Evolutionary conservation across 1,140 invertebrate genomes (phyloP).

Genomic region (Rhopalosiphum maidis): DNA sequence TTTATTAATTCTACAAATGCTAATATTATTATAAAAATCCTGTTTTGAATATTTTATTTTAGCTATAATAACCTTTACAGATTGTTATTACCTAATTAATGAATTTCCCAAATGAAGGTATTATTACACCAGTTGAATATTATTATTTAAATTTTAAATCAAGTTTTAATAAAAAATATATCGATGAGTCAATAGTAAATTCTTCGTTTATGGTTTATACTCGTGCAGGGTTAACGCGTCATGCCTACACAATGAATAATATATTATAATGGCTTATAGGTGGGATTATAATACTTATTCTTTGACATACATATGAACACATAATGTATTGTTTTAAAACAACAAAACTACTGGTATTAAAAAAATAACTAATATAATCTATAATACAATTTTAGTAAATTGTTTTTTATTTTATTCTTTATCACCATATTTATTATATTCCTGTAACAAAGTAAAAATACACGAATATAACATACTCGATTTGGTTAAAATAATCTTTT

Average conservation of each 20-base stretch:
- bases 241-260: neutral
- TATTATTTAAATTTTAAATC: neutral
- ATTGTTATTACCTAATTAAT: neutral
- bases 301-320: neutral
- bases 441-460: neutral
- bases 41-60: neutral
- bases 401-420: neutral
- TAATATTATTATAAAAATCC: neutral
- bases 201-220: neutral
- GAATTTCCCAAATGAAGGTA: neutral
- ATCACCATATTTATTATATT: neutral
- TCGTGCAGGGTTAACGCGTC: neutral
- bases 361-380: neutral
- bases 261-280: neutral
- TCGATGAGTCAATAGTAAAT: neutral
- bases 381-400: neutral
- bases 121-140: neutral
- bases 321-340: neutral
- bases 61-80: neutral
- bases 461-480: neutral
- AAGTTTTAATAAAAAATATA: neutral
- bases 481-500: neutral
- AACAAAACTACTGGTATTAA: neutral
- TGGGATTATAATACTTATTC: neutral
- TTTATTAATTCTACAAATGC: neutral